Base-by-base conservation (phyloP, 2,113 vertebrate species). In the Oncorhynchus masou region DNA sequence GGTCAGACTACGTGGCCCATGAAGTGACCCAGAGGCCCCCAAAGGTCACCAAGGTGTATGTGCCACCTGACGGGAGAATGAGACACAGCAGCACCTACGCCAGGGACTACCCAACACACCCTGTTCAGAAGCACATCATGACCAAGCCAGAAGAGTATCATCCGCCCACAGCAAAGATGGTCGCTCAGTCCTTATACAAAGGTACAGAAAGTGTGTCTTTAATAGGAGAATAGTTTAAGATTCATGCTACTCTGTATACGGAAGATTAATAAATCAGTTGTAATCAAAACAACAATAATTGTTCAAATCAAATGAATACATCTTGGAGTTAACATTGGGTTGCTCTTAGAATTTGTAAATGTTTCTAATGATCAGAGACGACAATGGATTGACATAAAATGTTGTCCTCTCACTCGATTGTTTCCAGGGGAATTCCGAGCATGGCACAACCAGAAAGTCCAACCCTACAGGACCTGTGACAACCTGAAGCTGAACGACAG, bases 381-480 rank as follows among this genome's bases (percentile, higher is more conserved):
- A 27, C 29, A 45, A n/a, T 25, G 29, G 5, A 25, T 34, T 59
- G 5, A 62, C 7, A n/a, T 51, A 9, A 4, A 49, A 57, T 48
- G 31, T 74, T 11, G 59, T 62, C 59, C 19, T 62, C 19, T 81
- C 2, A 62, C 67, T 27, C 31, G 4, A 84, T 89, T 76, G 0
- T 31, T 94, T 93, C 80, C 84, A 97, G 94, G 74, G 62, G 89
- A 94, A 74, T 95, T 89, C 64, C 70, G 86, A 74, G 78, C 73
- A 3, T 91, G 91, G 93, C 87, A 83, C 49, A 54, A 73, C 57
- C 74, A 77, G 2, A 92, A 70, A 84, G 68, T 62, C 3, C 82
- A 91, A 13, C 25, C 75, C 0, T 75, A 77, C n/a, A 90, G 77
- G 72, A 81, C 81, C 0, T 25, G 49, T 0, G 49, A 75, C 3